Conservation (phyloP, 2,113 vertebrate species). For the Todiramphus saurophagus region DNA sequence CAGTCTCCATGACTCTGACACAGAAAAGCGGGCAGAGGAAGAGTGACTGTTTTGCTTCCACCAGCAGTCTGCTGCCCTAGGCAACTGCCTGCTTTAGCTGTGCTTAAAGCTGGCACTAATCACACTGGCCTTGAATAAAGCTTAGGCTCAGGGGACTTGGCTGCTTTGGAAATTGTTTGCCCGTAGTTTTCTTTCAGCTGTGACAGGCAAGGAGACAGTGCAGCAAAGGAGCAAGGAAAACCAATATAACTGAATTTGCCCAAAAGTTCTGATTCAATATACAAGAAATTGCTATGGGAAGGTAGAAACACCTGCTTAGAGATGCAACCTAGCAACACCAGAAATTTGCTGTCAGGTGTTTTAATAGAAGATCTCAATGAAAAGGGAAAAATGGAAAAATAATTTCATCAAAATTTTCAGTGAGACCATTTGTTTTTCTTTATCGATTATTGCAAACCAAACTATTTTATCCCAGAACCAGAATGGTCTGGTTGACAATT, state of each 20-base stretch:
- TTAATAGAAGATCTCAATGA: not conserved
- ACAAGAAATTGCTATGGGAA: not conserved
- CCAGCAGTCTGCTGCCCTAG: not conserved
- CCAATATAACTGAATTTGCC: not conserved
- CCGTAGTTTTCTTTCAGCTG: not conserved
- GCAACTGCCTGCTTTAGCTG: not conserved
- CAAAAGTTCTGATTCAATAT: not conserved
- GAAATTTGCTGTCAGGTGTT: not conserved
- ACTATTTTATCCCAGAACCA: not conserved
- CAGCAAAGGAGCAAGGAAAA: not conserved
- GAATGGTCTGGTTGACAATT: not conserved
- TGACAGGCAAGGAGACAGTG: not conserved
- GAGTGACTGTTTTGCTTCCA: not conserved
- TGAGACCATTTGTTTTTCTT: not conserved
- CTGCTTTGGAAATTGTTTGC: not conserved
- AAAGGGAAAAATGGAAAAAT: not conserved
- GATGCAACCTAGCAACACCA: not conserved
- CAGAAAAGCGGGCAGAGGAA: not conserved
- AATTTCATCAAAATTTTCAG: not conserved
- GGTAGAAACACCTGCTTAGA: not conserved
- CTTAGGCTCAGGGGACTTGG: not conserved
- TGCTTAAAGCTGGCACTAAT: not conserved
- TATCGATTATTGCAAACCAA: not conserved
- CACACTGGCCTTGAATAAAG: not conserved
- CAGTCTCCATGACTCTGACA: not conserved